Evolutionary conservation across 2,888 invertebrate species (phyloP), one percentile per base, ranked within the genome.

Genomic region (Pseudeuparius sepicola): DNA sequence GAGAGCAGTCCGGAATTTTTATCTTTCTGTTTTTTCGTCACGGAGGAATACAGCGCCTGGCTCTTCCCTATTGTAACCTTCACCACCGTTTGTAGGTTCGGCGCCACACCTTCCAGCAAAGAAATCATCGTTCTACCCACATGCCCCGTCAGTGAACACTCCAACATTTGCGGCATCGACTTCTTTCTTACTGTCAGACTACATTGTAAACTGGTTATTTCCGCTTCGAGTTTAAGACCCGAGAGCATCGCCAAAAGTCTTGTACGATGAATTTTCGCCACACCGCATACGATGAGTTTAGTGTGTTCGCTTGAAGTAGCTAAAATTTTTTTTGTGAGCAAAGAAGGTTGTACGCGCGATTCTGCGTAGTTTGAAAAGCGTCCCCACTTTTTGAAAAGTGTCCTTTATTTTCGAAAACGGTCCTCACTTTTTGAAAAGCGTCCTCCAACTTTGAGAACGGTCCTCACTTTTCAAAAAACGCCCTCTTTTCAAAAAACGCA

Each of bases 141-240:
- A 63, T 90, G 90, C 5, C 90, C 92, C 2, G 86, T 85, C 13
- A 88, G 67, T 26, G 86, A 82, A 62, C 83, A 79, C 56, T 87
- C 87, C 29, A 80, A 56, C 39, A 56, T 45, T 1, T 72, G 71
- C 0, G 80, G 80, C 9, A 73, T 64, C 0, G 82, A 76, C 51
- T 87, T 82, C 51, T 90, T 88, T n/a, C 90, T 78, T 26, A 43
- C 88, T 0, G 90, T 89, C 18, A 89, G 69, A 48, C 89, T 88
- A n/a, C 85, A 82, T 56, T 93, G 89, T 6, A 94, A 68, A 37
- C 86, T 87, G 10, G 86, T 85, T 36, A 96, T 83, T 65, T 94
- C 92, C 1, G 92, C 92, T 61, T 96, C 94, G 41, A 96, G 65
- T 64, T 94, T 94, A 30, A 96, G 66, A 0, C 94, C 94, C 50